phyloP scores from a whole-genome alignment of 2,888 invertebrate species.

The Cerastis rubricosa region DNA sequence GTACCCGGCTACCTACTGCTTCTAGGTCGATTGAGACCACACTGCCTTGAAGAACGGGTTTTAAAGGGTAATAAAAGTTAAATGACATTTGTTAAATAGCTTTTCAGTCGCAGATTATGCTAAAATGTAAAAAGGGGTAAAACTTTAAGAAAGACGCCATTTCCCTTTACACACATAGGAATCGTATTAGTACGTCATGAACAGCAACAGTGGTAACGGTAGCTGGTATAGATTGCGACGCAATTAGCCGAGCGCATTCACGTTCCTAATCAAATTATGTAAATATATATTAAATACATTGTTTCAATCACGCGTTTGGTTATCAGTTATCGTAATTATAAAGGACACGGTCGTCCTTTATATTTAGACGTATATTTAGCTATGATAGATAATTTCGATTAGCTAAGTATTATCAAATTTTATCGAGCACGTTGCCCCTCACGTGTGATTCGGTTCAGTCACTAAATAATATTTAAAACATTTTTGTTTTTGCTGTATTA shows the following conservation, averaged over 20 bases:
- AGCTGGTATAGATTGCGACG: slow-evolving; percentile 9
- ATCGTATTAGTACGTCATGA: not conserved
- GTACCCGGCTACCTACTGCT: not conserved
- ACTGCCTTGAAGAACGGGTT: not conserved
- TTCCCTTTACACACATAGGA: not conserved
- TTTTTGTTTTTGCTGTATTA: slow-evolving; percentile 13
- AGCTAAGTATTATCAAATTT: slow-evolving; percentile 40
- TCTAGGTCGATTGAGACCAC: not conserved
- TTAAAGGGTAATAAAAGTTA: not conserved
- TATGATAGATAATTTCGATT: slow-evolving; percentile 38
- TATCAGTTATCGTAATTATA: slow-evolving; percentile 38
- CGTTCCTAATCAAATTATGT: slow-evolving; percentile 22
- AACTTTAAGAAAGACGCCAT: not conserved
- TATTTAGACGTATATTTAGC: slow-evolving; percentile 22
- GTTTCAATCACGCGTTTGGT: slow-evolving; percentile 26
- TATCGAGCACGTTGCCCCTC: slow-evolving; percentile 54
- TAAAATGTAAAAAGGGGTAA: not conserved
- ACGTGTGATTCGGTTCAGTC: slow-evolving; percentile 40
- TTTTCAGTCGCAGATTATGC: not conserved
- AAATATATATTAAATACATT: slow-evolving; percentile 21
- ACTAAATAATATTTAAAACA: slow-evolving; percentile 8
- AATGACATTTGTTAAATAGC: not conserved
- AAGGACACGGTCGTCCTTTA: slow-evolving; percentile 42
- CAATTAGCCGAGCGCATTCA: slow-evolving; percentile 24
- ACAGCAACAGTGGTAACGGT: not conserved